These are phyloP conservation scores for Dissostichus mawsoni DNA, from an alignment of 2,113 vertebrate species.

Conservation along the genomic window DNA sequence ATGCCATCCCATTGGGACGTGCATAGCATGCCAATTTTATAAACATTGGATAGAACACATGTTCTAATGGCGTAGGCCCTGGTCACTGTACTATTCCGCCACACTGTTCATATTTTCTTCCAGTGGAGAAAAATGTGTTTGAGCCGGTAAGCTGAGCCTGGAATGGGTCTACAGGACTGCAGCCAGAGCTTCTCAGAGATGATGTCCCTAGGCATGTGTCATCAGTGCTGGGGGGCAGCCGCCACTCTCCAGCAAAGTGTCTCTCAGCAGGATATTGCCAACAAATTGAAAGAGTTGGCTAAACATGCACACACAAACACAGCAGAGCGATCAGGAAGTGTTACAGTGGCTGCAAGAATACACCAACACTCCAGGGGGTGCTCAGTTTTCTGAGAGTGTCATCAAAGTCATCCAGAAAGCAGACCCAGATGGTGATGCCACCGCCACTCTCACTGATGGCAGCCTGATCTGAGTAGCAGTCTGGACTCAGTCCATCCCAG, in stretches of 20 bases:
- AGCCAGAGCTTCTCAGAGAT: conserved; percentile 50
- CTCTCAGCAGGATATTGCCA: conserved; percentile 33
- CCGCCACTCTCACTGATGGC: conserved; percentile 48
- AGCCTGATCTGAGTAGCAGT: conserved; percentile 47
- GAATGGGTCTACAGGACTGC: conserved; percentile 25
- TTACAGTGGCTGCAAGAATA: conserved; percentile 34
- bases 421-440: conserved; percentile 45
- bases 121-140: conserved; percentile 7
- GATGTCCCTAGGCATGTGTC: conserved; percentile 42
- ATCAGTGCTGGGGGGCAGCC: conserved; percentile 42
- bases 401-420: conserved; percentile 44
- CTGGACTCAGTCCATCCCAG: conserved; percentile 52
- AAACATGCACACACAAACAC: conserved; percentile 24
- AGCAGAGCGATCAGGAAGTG: conserved; percentile 26
- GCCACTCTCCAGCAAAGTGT: conserved; percentile 45
- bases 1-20: background rate
- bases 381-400: conserved; percentile 25
- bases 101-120: conserved; percentile 16
- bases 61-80: background rate
- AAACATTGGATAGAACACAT: conserved; percentile 29
- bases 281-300: conserved; percentile 26
- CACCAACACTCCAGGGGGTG: conserved; percentile 6
- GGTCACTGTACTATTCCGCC: conserved; percentile 2
- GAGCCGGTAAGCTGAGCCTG: conserved; percentile 36
- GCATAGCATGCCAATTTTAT: background rate